These are phyloP conservation scores for Drosophila insularis DNA, from an alignment of 1,140 invertebrate species.

Conservation along the genomic window DNA sequence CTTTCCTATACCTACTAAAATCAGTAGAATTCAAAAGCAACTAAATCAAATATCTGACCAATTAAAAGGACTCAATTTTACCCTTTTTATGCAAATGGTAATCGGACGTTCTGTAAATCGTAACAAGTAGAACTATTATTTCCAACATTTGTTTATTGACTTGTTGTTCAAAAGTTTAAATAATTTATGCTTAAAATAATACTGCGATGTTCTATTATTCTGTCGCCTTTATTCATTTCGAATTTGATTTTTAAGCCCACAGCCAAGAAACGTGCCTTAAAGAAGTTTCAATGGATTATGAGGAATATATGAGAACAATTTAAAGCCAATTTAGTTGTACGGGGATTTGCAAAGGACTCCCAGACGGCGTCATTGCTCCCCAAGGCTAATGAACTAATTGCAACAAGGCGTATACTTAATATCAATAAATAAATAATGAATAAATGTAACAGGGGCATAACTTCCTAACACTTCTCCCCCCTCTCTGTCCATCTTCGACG, in stretches of 20 bases:
- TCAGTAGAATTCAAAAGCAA: too few species aligned
- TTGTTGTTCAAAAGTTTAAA: too few species aligned
- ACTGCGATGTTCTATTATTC: background rate
- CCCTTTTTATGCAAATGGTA: too few species aligned
- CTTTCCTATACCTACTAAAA: too few species aligned
- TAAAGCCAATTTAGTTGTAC: slow-evolving; percentile 22
- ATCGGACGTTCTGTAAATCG: too few species aligned
- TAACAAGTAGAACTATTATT: too few species aligned
- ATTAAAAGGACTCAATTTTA: too few species aligned
- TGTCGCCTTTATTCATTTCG: background rate
- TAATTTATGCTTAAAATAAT: too few species aligned
- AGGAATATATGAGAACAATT: slow-evolving; percentile 23
- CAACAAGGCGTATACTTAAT: slow-evolving; percentile 65
- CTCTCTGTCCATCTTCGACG: background rate
- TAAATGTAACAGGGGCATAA: slow-evolving; percentile 42
- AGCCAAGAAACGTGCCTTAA: slow-evolving; percentile 14
- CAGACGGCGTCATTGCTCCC: slow-evolving; percentile 37
- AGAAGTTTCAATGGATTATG: slow-evolving; percentile 18
- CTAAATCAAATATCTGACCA: too few species aligned
- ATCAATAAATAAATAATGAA: slow-evolving; percentile 78
- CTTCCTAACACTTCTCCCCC: slow-evolving; percentile 25
- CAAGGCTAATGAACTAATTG: slow-evolving; percentile 69
- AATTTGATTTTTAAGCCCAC: background rate
- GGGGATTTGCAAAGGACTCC: slow-evolving; percentile 41
- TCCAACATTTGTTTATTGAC: too few species aligned